phyloP scores from a whole-genome alignment of 1,140 invertebrate species.

The Xylocopa sonorina region DNA sequence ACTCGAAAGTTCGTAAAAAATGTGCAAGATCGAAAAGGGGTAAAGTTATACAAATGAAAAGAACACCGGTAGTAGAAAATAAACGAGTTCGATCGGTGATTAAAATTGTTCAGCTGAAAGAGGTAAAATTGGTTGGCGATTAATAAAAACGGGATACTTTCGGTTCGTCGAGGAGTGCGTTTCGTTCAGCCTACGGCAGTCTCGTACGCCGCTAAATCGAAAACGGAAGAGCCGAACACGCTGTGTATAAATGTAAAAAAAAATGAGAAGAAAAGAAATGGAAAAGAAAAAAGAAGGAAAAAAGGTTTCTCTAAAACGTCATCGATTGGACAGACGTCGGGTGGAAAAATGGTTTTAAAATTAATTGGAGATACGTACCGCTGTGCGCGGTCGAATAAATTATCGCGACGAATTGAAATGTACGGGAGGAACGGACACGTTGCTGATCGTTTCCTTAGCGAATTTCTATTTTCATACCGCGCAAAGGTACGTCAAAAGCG shows the following conservation, averaged over 20 bases:
- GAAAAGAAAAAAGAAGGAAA: slow-evolving; percentile 24
- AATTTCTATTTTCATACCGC: slow-evolving; percentile 51
- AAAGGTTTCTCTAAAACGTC: slow-evolving; percentile 30
- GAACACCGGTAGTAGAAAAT: not conserved
- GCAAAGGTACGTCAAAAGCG: slow-evolving; percentile 52
- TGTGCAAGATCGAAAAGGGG: too few relatives aligned
- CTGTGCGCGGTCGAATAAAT: not conserved
- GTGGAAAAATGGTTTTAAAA: slow-evolving; percentile 24
- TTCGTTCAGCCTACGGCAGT: slow-evolving; percentile 1
- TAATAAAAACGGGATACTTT: not conserved
- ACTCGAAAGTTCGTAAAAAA: not conserved
- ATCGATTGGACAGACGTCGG: not conserved
- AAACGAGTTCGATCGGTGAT: too few relatives aligned
- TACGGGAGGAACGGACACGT: slow-evolving; percentile 18
- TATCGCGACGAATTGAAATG: slow-evolving; percentile 28
- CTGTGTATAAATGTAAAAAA: not conserved
- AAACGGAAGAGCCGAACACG: slow-evolving; percentile 3
- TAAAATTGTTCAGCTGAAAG: not conserved
- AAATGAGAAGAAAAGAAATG: slow-evolving; percentile 33
- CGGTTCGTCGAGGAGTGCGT: not conserved
- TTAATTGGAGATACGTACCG: not conserved
- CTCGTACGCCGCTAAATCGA: slow-evolving; percentile 25
- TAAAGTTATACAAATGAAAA: not conserved
- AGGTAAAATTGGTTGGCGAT: not conserved
- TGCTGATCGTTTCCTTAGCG: slow-evolving; percentile 14